Evolutionary conservation across 2,888 invertebrate species (phyloP), one percentile per base, ranked within the genome.

Genomic region (Smittia sp.): DNA sequence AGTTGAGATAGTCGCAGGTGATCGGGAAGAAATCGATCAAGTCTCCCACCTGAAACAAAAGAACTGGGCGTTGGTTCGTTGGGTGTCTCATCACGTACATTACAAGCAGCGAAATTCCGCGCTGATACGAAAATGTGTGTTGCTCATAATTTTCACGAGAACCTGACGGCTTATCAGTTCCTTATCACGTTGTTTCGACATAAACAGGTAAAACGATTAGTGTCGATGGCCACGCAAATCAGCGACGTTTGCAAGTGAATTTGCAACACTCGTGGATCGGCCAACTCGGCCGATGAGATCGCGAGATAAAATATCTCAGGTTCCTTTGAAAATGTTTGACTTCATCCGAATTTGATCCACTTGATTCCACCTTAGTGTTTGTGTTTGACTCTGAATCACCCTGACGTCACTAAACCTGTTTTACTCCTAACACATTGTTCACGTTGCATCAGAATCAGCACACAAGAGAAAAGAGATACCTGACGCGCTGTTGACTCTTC

Each of bases 321-420:
- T 62, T 72, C n/a, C n/a, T 1, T 24, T 54, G 38, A 69, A 52
- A 52, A 11, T 41, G 27, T 54, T 54, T 15, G 32, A 27, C n/a
- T 46, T 54, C 54, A 7, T 27, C 3, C 11, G 32, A 62, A 24
- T 22, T 72, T 52, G 15, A 62, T 72, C 3, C 72, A 72, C 72
- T 72, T 72, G 72, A 72, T 54, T 58, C 52, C 58, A 20, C 22
- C 58, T 70, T 46, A 32, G 63, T 63, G 25, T 63, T 22, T 63
- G 63, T 63, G 52, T 46, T 22, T 15, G 32, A 11, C 15, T 52
- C 24, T 27, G 54, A 69, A 72, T 58, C 32, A 72, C 22, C 27
- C 32, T 72, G 72, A 72, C 72, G 72, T 72, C 72, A 72, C 27
- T 13, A 70, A 70, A 70, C 69, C 72, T 72, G 62, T 62, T 72